These are phyloP conservation scores for Euwallacea similis DNA, from an alignment of 1,140 invertebrate genomes.

Conservation along the genomic window DNA sequence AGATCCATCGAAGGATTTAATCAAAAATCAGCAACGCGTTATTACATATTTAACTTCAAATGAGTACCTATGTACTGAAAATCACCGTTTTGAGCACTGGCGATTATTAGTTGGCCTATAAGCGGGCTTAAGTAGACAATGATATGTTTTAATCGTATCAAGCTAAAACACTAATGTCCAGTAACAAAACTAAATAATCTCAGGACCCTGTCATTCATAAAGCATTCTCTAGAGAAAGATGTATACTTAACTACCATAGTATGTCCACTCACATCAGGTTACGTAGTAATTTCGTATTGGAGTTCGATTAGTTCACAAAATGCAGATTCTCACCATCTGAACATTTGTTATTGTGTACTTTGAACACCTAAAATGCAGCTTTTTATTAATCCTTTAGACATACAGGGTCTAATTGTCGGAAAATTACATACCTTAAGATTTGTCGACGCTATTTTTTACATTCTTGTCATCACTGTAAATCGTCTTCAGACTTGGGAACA, in stretches of 20 bases:
- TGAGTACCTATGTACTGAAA: not conserved
- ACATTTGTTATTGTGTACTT: not conserved
- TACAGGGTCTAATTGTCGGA: not conserved
- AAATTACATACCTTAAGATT: slow-evolving; percentile 24
- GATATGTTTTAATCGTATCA: not conserved
- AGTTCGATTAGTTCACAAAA: no score
- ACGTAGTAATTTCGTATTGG: not conserved
- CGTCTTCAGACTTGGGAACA: slow-evolving; percentile 89
- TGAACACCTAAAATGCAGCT: not conserved
- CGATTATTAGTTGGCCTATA: not conserved
- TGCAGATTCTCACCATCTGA: not conserved
- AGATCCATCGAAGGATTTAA: not conserved
- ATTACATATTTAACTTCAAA: not conserved
- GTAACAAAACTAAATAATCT: slow-evolving; percentile 34
- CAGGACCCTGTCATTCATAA: slow-evolving; percentile 47
- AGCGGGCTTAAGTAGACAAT: not conserved
- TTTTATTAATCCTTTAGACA: not conserved
- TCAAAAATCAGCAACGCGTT: slow-evolving; percentile 5
- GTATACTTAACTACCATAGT: slow-evolving; percentile 24
- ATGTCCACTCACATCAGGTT: not conserved
- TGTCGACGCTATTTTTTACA: slow-evolving; percentile 34
- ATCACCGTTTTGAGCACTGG: slow-evolving; percentile 9
- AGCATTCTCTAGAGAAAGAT: slow-evolving; percentile 8
- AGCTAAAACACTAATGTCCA: not conserved
- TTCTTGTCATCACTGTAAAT: slow-evolving; percentile 59